Evolutionary conservation across 92 coral and sea anemone genomes (phyloP).

Genomic region (Ricordea florida): DNA sequence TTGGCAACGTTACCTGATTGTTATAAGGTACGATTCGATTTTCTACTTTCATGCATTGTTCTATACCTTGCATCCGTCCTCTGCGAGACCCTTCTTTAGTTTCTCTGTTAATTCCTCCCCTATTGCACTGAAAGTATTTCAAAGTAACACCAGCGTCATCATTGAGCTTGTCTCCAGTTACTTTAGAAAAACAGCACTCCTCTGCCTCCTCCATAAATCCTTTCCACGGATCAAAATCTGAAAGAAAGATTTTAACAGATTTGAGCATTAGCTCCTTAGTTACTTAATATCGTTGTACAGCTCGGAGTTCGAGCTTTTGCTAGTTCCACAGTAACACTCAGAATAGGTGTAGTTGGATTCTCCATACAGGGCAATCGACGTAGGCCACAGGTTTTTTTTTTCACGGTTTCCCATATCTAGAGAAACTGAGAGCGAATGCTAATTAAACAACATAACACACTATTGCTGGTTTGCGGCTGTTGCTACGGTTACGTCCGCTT

Average conservation of each 20-base stretch:
- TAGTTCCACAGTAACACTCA: too few relatives aligned
- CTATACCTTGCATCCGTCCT: not conserved
- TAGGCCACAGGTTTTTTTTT: too few relatives aligned
- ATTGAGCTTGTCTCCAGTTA: slow-evolving; percentile 27
- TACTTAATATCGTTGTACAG: not conserved
- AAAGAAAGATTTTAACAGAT: not conserved
- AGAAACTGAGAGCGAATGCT: too few relatives aligned
- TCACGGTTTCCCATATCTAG: too few relatives aligned
- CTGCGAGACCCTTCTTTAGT: not conserved
- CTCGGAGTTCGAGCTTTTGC: not conserved
- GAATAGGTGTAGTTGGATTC: too few relatives aligned
- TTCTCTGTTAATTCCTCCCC: slow-evolving; percentile 17
- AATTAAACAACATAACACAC: too few relatives aligned
- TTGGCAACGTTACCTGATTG: not conserved
- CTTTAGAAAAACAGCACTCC: slow-evolving; percentile 36
- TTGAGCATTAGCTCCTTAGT: not conserved
- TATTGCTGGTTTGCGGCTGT: not conserved
- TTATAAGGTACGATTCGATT: not conserved
- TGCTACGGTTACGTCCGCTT: not conserved
- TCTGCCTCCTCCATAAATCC: slow-evolving; percentile 15
- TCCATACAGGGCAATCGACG: too few relatives aligned
- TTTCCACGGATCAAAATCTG: slow-evolving; percentile 55
- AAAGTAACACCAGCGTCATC: not conserved
- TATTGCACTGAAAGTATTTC: slow-evolving; percentile 48
- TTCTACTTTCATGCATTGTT: not conserved